phyloP scores from a whole-genome alignment of 2,888 invertebrate genomes.

The Neelides folsomi region DNA sequence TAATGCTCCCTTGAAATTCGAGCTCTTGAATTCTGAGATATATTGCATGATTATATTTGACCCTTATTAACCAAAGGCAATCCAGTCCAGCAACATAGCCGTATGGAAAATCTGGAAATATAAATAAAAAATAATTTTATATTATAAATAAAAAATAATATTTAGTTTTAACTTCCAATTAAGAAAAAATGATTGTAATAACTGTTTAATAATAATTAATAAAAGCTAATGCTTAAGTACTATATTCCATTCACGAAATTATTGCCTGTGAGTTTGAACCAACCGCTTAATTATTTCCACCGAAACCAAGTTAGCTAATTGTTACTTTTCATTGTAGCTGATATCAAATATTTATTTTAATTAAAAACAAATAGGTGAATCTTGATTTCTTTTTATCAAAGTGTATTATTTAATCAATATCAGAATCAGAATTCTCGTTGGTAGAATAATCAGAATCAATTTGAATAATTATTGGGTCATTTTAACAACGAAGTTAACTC shows the following conservation, averaged over 20 bases:
- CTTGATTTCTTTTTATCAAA: neutral
- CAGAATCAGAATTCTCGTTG: no score
- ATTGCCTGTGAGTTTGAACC: no score
- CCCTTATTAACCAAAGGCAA: slow-evolving; percentile 41
- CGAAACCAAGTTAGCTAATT: no score
- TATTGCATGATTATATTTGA: slow-evolving; percentile 37
- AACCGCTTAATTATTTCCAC: no score
- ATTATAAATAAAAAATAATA: neutral
- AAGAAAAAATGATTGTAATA: neutral
- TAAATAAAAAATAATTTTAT: no score
- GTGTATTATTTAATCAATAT: no score
- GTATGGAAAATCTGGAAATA: slow-evolving; percentile 35
- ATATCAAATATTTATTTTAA: neutral
- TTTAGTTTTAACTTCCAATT: neutral
- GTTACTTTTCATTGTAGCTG: neutral
- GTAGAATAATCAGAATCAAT: no score
- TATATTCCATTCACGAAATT: no score
- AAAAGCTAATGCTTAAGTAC: no score
- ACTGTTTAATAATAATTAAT: no score
- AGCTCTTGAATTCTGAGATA: slow-evolving; percentile 38
- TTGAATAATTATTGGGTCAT: no score
- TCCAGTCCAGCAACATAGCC: slow-evolving; percentile 38
- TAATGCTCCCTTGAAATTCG: slow-evolving; percentile 37
- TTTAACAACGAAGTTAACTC: no score
- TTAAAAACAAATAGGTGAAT: neutral